Conservation (phyloP, 2,888 invertebrate genomes). For the Tetheella fluctuosa region DNA sequence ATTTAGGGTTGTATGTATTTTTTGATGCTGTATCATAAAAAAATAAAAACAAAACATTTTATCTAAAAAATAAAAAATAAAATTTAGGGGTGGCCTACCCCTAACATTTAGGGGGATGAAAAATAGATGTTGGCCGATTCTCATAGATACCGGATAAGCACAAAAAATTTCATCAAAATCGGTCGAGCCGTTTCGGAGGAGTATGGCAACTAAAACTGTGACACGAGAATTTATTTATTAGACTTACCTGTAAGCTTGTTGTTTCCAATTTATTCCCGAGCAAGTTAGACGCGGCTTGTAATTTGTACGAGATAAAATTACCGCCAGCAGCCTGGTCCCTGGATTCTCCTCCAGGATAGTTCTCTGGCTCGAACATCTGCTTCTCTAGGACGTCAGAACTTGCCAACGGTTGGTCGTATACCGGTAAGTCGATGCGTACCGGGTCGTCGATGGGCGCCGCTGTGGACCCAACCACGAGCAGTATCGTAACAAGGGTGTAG, state of each 20-base stretch:
- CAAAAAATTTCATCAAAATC: too few relatives aligned
- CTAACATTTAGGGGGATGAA: too few relatives aligned
- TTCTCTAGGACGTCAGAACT: slow-evolving; percentile 37
- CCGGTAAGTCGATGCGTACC: slow-evolving; percentile 69
- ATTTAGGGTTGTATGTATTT: too few relatives aligned
- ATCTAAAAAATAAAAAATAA: too few relatives aligned
- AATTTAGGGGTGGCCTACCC: too few relatives aligned
- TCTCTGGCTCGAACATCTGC: slow-evolving; percentile 52
- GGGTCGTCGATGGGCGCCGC: slow-evolving; percentile 68
- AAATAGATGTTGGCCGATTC: too few relatives aligned
- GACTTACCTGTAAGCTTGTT: slow-evolving; percentile 31
- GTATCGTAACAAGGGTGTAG: slow-evolving; percentile 31
- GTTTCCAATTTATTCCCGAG: slow-evolving; percentile 42
- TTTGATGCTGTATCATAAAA: too few relatives aligned
- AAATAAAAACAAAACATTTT: too few relatives aligned
- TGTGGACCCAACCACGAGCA: slow-evolving; percentile 40
- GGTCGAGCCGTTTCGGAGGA: too few relatives aligned
- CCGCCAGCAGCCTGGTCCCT: slow-evolving; percentile 39
- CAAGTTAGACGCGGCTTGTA: slow-evolving; percentile 46
- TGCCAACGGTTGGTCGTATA: slow-evolving; percentile 60
- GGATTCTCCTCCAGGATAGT: slow-evolving; percentile 52
- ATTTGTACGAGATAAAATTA: slow-evolving; percentile 51
- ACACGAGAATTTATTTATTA: neutral
- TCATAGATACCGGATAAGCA: too few relatives aligned
- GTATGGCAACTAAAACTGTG: too few relatives aligned